Conservation (phyloP, 2,888 invertebrate genomes). For the Zhengitettix transpicula region DNA sequence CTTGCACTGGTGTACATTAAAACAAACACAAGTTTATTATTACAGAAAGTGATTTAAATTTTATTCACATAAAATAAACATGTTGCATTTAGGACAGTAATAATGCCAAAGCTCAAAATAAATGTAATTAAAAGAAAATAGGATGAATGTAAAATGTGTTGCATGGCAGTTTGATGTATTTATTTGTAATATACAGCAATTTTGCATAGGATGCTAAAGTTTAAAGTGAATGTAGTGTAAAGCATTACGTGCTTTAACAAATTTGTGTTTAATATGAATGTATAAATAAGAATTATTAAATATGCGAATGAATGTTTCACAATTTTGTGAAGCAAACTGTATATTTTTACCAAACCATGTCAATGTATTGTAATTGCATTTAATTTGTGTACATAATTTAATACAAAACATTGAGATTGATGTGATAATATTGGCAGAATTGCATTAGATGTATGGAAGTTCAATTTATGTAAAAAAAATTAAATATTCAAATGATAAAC, state of each 20-base stretch:
- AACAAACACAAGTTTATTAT: background rate
- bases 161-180: constrained; percentile 7
- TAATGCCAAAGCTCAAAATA: background rate
- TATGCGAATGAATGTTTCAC: background rate
- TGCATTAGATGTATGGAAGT: too few species aligned
- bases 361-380: too few species aligned
- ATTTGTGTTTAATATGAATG: too few species aligned
- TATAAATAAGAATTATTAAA: background rate
- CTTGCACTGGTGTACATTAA: too few species aligned
- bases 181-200: constrained; percentile 9
- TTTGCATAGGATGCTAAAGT: too few species aligned
- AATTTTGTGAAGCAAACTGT: background rate
- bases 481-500: too few species aligned
- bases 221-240: too few species aligned
- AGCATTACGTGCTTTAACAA: too few species aligned
- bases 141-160: background rate
- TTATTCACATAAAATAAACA: background rate
- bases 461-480: too few species aligned
- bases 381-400: too few species aligned
- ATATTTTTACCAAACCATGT: background rate
- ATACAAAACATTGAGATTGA: too few species aligned
- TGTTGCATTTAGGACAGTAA: background rate
- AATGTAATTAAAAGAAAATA: background rate
- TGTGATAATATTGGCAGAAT: too few species aligned
- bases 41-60: background rate